phyloP scores from a whole-genome alignment of 1,140 invertebrate species.

The Eurosta solidaginis region DNA sequence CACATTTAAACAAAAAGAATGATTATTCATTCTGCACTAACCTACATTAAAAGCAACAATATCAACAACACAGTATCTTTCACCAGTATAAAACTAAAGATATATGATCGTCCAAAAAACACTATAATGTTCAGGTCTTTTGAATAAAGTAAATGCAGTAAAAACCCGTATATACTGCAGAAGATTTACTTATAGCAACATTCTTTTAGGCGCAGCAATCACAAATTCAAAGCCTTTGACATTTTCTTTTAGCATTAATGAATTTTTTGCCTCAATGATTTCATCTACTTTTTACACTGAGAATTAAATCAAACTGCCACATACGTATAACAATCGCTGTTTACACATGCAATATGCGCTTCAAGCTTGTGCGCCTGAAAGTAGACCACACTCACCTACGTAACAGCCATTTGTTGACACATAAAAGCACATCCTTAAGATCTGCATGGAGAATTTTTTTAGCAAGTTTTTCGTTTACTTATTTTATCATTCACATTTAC shows the following conservation, averaged over 20 bases:
- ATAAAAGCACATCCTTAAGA: constrained; percentile 11
- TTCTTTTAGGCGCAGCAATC: background rate
- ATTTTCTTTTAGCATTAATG: background rate
- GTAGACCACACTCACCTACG: background rate
- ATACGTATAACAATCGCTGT: background rate
- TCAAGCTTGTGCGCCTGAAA: constrained; percentile 4
- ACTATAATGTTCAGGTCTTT: background rate
- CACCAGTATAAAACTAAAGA: too few relatives aligned
- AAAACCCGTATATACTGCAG: background rate
- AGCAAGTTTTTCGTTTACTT: background rate
- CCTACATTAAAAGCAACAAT: too few relatives aligned
- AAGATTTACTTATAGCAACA: background rate
- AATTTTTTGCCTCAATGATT: background rate
- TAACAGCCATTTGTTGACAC: background rate
- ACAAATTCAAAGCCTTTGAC: background rate
- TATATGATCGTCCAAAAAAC: too few relatives aligned
- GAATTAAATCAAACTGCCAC: background rate
- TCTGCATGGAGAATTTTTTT: background rate
- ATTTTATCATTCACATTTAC: background rate
- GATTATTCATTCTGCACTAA: too few relatives aligned
- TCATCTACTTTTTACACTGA: background rate
- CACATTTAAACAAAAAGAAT: too few relatives aligned
- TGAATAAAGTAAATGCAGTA: background rate
- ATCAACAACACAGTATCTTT: too few relatives aligned
- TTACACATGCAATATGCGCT: background rate